Conservation (phyloP, 2,888 invertebrate species). For the Odontomyia ornata region DNA sequence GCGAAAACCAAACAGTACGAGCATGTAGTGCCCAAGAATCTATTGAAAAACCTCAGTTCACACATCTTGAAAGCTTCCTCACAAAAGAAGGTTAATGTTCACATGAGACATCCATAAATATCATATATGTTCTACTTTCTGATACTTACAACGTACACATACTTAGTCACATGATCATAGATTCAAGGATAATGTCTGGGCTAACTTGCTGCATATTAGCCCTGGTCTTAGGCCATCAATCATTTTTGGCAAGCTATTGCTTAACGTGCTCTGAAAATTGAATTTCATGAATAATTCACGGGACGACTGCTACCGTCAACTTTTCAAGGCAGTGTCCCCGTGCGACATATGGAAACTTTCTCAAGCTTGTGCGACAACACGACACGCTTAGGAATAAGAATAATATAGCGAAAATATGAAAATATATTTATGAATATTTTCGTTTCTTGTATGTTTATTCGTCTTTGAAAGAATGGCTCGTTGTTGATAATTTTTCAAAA, state of each 20-base stretch:
- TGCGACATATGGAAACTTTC: conserved; percentile 27
- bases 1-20: too few species aligned
- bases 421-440: too few species aligned
- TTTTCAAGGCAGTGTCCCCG: conserved; percentile 20
- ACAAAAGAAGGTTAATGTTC: conserved; percentile 12
- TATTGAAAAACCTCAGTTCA: too few species aligned
- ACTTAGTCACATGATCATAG: neutral
- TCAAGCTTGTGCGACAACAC: neutral
- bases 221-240: conserved; percentile 19
- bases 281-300: conserved; percentile 43
- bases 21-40: too few species aligned
- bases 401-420: too few species aligned
- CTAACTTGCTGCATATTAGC: conserved; percentile 19
- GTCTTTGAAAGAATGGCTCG: too few species aligned
- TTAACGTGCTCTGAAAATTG: conserved; percentile 38
- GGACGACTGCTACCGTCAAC: conserved; percentile 39
- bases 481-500: too few species aligned
- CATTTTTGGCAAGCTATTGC: conserved; percentile 37
- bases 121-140: neutral
- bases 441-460: too few species aligned
- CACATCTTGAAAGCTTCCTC: neutral
- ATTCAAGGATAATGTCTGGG: conserved; percentile 1
- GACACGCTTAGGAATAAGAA: too few species aligned
- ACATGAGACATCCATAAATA: conserved; percentile 5
- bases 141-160: neutral